Conservation (phyloP, 2,888 invertebrate genomes). For the Pollenia labialis region DNA sequence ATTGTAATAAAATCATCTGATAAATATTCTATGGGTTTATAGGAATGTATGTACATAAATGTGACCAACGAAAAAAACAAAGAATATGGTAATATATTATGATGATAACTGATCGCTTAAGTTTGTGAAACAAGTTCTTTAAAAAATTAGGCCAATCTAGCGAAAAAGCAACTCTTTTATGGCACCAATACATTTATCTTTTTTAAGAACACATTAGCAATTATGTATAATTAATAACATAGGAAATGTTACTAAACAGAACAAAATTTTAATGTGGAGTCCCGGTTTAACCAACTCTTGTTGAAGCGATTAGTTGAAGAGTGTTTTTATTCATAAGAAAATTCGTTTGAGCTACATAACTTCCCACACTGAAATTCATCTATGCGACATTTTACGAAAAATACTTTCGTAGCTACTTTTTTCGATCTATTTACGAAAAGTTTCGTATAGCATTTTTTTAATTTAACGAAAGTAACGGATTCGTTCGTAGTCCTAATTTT, state of each 20-base stretch:
- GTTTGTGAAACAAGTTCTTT: constrained; percentile 31
- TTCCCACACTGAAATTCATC: too few species aligned
- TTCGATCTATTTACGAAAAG: too few species aligned
- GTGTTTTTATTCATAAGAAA: too few species aligned
- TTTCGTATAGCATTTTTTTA: too few species aligned
- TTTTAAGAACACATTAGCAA: constrained; percentile 44
- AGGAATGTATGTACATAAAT: background rate
- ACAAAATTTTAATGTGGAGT: too few species aligned
- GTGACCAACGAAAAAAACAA: background rate
- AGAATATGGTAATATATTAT: constrained; percentile 26
- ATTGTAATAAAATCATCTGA: background rate
- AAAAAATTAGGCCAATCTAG: constrained; percentile 43
- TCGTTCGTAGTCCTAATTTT: too few species aligned
- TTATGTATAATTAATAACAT: constrained; percentile 48
- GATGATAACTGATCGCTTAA: constrained; percentile 8
- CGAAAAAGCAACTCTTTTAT: constrained; percentile 28
- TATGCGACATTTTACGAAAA: too few species aligned
- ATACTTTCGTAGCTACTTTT: too few species aligned
- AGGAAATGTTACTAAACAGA: background rate
- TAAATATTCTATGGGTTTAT: background rate
- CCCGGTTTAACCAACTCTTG: too few species aligned
- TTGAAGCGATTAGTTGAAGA: too few species aligned
- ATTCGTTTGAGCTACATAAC: too few species aligned
- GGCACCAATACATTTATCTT: background rate
- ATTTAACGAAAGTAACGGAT: too few species aligned